Evolutionary conservation across 2,888 invertebrate genomes (phyloP).

Genomic region (Noctua fimbriata): DNA sequence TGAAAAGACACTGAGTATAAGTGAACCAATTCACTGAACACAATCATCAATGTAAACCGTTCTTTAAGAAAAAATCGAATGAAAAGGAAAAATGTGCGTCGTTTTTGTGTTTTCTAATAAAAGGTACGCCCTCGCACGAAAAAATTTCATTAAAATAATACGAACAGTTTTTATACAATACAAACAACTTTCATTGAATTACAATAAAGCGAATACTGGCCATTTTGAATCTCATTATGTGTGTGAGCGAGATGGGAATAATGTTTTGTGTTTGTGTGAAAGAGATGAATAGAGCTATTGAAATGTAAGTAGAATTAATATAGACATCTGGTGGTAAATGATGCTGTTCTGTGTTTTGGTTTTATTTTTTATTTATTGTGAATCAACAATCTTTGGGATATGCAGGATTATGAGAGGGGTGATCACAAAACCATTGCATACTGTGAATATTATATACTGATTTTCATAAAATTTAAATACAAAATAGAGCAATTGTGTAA

Average conservation of each 20-base stretch:
- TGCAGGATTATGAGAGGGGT: constrained; percentile 36
- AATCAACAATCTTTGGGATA: constrained; percentile 61
- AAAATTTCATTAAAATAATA: constrained; percentile 79
- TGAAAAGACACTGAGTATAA: constrained; percentile 73
- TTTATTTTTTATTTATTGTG: constrained; percentile 66
- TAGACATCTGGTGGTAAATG: constrained; percentile 82
- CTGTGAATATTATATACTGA: neutral
- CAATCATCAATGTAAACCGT: constrained; percentile 76
- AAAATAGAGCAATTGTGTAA: neutral
- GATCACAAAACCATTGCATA: neutral
- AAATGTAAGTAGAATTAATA: constrained; percentile 71
- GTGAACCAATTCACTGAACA: constrained; percentile 75
- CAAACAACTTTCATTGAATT: constrained; percentile 76
- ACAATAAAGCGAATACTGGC: constrained; percentile 82
- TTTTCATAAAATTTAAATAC: constrained; percentile 1
- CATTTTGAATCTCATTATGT: constrained; percentile 84
- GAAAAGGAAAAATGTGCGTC: constrained; percentile 67
- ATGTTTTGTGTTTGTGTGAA: constrained; percentile 67
- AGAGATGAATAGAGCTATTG: constrained; percentile 69
- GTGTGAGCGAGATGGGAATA: constrained; percentile 74
- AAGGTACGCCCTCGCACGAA: constrained; percentile 71
- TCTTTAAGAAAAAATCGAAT: constrained; percentile 74
- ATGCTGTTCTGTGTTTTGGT: constrained; percentile 71
- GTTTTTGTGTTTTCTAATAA: constrained; percentile 68
- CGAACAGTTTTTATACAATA: constrained; percentile 74